Percentiles rank a stretch among this genome's conserved stretches.
phyloP scores from a whole-genome alignment of 2,113 vertebrate genomes.

The Phocoena sinus region DNA sequence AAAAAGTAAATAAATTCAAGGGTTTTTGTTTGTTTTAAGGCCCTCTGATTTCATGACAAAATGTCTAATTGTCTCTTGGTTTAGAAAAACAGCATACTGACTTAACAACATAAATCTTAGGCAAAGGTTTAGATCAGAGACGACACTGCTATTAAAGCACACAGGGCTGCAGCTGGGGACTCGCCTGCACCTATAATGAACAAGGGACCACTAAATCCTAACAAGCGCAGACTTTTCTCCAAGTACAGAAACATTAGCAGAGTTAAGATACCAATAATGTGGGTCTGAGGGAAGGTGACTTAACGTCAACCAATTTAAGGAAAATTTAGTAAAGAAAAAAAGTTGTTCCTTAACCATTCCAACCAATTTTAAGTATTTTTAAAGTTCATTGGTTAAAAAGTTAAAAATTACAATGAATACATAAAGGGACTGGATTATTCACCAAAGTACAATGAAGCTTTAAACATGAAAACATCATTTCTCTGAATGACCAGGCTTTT shows the following conservation, averaged over 20 bases:
- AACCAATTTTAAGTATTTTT: neutral
- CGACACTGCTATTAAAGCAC: neutral
- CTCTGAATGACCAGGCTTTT: neutral
- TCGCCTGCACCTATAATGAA: neutral
- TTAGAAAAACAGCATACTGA: neutral
- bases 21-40: neutral
- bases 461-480: neutral
- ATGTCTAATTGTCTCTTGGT: neutral
- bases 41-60: neutral
- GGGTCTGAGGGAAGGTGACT: neutral
- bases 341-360: neutral
- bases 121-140: neutral
- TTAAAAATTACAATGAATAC: neutral
- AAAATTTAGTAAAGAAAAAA: neutral
- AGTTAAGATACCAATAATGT: neutral
- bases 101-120: neutral
- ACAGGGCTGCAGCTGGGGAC: neutral
- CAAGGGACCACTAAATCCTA: neutral
- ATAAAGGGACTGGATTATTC: neutral
- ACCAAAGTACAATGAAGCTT: neutral
- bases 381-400: neutral
- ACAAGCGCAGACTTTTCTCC: neutral
- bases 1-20: neutral
- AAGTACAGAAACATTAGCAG: neutral
- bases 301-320: neutral